Evolutionary conservation across 1,140 invertebrate species (phyloP).

Genomic region (Drosophila orosa): DNA sequence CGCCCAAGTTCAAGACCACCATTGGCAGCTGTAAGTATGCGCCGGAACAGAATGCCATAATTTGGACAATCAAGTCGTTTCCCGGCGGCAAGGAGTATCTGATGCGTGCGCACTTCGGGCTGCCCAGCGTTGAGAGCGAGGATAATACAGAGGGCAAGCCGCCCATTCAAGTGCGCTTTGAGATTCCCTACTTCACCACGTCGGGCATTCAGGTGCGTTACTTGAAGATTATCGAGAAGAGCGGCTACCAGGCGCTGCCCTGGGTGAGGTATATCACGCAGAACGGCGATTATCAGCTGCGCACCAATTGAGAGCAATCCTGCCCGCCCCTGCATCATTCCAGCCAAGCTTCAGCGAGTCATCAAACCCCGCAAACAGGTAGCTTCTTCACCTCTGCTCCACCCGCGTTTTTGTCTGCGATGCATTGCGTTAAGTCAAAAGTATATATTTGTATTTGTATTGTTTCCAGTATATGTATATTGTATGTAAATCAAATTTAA

Average conservation of each 20-base stretch:
- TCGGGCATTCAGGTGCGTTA: conserved; percentile 99
- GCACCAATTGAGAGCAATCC: conserved; percentile 90
- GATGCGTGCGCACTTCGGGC: conserved; percentile 99
- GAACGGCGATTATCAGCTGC: conserved; percentile 99
- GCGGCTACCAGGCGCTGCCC: conserved; percentile 99
- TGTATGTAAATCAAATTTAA: conserved; percentile 74
- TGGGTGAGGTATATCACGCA: conserved; percentile 99
- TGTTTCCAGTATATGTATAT: conserved; percentile 68
- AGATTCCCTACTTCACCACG: conserved; percentile 99
- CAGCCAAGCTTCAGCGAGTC: conserved; percentile 69
- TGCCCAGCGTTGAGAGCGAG: conserved; percentile 98
- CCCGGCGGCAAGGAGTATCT: conserved; percentile 99
- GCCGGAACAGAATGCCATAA: conserved; percentile 98
- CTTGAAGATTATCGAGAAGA: conserved; percentile 99
- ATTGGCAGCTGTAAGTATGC: conserved; percentile 99
- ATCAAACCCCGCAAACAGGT: conserved; percentile 57
- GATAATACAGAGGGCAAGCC: conserved; percentile 97
- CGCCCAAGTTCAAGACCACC: conserved; percentile 99
- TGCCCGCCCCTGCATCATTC: conserved; percentile 51
- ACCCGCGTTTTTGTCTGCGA: conserved; percentile 40
- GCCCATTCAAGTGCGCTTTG: conserved; percentile 99
- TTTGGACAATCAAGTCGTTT: conserved; percentile 99
- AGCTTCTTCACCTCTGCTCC: conserved; percentile 38
- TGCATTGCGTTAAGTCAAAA: conserved; percentile 60
- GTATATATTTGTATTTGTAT: conserved; percentile 59